A percentile compares a stretch with the other conserved stretches of the same genome.
Evolutionary conservation across 2,888 invertebrate genomes (phyloP).

Genomic region (Halictus quadricinctus): DNA sequence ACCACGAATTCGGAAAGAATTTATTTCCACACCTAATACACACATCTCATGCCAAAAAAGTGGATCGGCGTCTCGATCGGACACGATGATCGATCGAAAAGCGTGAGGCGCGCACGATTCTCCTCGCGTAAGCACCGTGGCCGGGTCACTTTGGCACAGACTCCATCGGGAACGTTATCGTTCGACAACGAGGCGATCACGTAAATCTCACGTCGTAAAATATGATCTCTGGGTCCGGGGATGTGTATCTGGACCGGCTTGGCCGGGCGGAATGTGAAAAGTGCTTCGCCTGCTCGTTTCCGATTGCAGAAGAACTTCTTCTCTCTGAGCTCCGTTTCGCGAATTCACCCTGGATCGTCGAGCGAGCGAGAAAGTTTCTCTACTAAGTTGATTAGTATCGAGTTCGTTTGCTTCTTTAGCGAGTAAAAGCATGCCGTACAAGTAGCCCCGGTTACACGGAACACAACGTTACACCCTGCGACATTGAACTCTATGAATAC

Average conservation of each 20-base stretch:
- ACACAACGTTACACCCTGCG: constrained; percentile 20
- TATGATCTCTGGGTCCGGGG: not conserved
- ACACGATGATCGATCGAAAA: constrained; percentile 23
- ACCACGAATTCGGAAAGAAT: not conserved
- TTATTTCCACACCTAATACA: not conserved
- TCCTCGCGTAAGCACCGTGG: constrained; percentile 1
- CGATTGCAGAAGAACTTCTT: not conserved
- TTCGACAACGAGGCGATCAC: constrained; percentile 1
- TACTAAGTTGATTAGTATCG: not conserved
- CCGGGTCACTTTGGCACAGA: not conserved
- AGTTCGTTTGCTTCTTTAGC: not conserved
- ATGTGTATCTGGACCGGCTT: constrained; percentile 5
- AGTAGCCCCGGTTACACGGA: not conserved
- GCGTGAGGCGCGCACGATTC: not conserved
- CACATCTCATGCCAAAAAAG: not conserved
- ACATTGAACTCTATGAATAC: constrained; percentile 19
- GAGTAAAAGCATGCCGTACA: constrained; percentile 1
- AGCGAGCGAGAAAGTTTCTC: not conserved
- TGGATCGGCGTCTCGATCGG: not conserved
- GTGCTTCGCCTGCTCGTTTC: constrained; percentile 4
- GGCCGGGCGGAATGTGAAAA: not conserved
- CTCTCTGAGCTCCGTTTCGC: not conserved
- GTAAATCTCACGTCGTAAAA: not conserved
- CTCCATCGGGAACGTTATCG: not conserved
- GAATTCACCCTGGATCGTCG: constrained; percentile 27